Base-by-base conservation (phyloP, 2,113 vertebrate species). In the Dasyornis broadbenti region DNA sequence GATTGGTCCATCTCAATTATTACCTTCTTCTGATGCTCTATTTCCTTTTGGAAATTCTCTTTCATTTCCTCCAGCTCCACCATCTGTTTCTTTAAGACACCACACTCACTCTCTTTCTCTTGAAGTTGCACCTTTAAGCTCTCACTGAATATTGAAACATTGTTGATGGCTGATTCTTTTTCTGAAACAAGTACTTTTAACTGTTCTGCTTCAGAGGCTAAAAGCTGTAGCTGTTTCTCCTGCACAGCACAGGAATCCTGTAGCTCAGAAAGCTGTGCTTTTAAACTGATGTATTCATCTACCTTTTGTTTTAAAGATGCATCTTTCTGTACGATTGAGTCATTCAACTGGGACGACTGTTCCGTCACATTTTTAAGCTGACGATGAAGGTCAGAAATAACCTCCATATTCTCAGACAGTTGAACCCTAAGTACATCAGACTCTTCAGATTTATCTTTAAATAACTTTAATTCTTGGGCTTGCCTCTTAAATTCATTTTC, bases 41-140 rank as follows among this genome's bases (percentile, higher is more conserved):
- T 94, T 85, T 96, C 94, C 64, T 65, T 84, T 44, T 91, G 94
- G 47, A 98, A 97, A 82, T 96, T 97, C 18, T 87, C 57, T 33
- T 97, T 88, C 1, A 89, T 77, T 63, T 98, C 98, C 84, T 98
- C 94, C 11, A 98, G 89, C 75, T 97, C 87, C 20, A 91, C 90
- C 30, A 97, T 45, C 59, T 98, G 96, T 59, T 98, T 97, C 87
- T 97, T 98, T 70, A 98, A 90, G 50, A 86, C 86, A 39, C 96
- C 94, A 84, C 97, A 98, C 89, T 99, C 98, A 14, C 54, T 81
- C 27, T 98, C 98, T 92, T 97, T 99, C 82, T 94, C 85, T 50
- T 97, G 93, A 19, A 98, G 90, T 14, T 97, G 94, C 6, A 28
- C 56, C 27, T 92, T 97, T 39, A 98, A 95, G 64, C 79, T 97